Evolutionary conservation across 1,140 invertebrate genomes (phyloP).

Genomic region (Coenobita brevimanus): DNA sequence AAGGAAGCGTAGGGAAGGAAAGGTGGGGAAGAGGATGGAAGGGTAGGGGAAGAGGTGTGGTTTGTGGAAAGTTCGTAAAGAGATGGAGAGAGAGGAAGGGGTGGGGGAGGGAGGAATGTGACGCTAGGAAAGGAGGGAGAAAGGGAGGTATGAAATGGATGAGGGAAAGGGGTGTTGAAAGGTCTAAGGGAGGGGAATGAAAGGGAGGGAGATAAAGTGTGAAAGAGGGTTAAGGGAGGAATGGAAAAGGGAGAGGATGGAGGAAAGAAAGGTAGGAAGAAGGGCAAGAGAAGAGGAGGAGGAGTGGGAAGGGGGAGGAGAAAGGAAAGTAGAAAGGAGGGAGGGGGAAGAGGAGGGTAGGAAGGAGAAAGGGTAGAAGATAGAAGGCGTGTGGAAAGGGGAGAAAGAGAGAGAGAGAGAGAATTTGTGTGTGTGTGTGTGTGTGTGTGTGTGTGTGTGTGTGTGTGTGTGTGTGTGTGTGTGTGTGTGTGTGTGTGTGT

Average conservation of each 20-base stretch:
- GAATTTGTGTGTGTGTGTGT: neutral
- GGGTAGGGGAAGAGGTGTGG: neutral
- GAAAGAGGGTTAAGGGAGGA: too few relatives aligned
- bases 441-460: neutral
- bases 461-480: conserved; percentile 1
- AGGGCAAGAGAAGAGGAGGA: neutral
- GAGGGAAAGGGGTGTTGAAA: too few relatives aligned
- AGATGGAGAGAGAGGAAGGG: neutral
- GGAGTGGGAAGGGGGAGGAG: neutral
- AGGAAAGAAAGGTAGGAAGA: neutral
- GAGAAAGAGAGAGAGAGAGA: neutral
- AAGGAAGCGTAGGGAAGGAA: neutral
- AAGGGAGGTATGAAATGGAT: neutral
- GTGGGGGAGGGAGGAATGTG: neutral
- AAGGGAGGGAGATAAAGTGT: too few relatives aligned
- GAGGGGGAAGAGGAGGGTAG: neutral
- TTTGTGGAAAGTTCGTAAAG: neutral
- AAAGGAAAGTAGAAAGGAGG: neutral
- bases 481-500: too few relatives aligned
- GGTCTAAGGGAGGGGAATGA: too few relatives aligned
- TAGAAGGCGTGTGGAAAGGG: neutral
- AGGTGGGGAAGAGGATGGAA: neutral
- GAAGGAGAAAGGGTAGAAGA: neutral
- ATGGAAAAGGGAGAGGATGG: too few relatives aligned
- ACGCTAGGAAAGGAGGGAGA: neutral